Evolutionary conservation across 2,888 invertebrate genomes (phyloP).

Genomic region (Latrodectus elegans): DNA sequence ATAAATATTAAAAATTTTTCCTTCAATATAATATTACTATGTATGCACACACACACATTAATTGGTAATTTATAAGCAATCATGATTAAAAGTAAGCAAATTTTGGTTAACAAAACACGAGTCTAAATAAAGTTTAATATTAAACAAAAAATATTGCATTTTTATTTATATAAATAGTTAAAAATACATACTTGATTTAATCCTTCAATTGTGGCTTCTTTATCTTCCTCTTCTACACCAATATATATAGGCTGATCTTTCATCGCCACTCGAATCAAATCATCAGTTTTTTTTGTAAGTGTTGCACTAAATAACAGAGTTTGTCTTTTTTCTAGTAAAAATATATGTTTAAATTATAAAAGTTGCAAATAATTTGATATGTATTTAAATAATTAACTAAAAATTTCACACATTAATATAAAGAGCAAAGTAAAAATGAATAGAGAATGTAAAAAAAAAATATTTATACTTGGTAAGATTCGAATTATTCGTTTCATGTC

Average conservation of each 20-base stretch:
- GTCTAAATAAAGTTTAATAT: no score
- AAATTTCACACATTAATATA: neutral
- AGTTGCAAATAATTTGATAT: neutral
- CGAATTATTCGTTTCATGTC: conserved; percentile 96
- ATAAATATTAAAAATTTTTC: no score
- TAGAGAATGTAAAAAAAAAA: neutral
- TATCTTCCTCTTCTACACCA: conserved; percentile 88
- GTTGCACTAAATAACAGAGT: conserved; percentile 99
- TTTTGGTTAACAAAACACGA: no score
- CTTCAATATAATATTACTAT: no score
- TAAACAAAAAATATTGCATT: no score
- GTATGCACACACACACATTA: no score
- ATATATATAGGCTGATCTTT: conserved; percentile 96
- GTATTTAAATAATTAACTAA: neutral
- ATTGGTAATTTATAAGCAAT: no score
- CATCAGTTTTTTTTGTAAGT: conserved; percentile 92
- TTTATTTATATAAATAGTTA: no score
- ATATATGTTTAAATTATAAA: conserved; percentile 68
- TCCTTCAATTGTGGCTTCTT: conserved; percentile 78
- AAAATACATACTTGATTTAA: conserved; percentile 77
- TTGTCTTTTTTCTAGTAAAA: conserved; percentile 85
- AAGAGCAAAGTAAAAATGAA: neutral
- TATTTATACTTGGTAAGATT: conserved; percentile 86
- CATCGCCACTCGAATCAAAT: conserved; percentile 89
- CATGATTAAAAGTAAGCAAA: no score